phyloP scores from a whole-genome alignment of 1,140 invertebrate genomes.

The Bilobella aurantiaca region DNA sequence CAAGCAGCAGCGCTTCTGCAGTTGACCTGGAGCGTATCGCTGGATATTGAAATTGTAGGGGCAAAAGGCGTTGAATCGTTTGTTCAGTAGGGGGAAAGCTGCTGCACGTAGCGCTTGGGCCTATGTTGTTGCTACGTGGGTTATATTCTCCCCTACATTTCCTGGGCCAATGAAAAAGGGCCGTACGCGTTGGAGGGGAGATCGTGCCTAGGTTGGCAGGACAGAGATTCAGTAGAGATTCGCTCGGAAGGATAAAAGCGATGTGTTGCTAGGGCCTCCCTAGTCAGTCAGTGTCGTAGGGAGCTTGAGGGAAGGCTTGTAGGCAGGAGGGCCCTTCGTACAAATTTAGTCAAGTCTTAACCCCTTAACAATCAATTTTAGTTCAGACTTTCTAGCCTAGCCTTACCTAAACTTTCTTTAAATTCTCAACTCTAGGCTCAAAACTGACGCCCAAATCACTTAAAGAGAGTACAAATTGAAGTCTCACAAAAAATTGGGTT shows the following conservation, averaged over 20 bases:
- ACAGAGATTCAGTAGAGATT: not conserved
- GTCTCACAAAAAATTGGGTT: no score
- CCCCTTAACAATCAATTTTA: constrained; percentile 1
- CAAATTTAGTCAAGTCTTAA: not conserved
- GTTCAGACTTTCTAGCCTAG: not conserved
- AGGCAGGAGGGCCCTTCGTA: not conserved
- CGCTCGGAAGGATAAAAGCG: not conserved
- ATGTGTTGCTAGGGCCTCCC: not conserved
- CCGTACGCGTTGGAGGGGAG: not conserved
- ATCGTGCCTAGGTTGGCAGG: not conserved
- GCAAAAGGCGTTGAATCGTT: no score
- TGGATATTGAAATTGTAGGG: no score
- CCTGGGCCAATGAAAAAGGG: not conserved
- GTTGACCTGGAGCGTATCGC: no score
- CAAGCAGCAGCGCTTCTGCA: no score
- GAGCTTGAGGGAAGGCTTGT: not conserved
- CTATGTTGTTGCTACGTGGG: constrained; percentile 3
- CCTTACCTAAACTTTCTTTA: not conserved
- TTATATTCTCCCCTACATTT: not conserved
- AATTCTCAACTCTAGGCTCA: not conserved
- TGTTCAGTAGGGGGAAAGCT: not conserved
- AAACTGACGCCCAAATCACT: not conserved
- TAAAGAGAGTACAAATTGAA: constrained; percentile 3
- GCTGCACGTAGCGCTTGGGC: not conserved
- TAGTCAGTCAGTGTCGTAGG: not conserved